Base-by-base conservation (phyloP, 2,113 vertebrate species). In the Sinocyclocheilus grahami region DNA sequence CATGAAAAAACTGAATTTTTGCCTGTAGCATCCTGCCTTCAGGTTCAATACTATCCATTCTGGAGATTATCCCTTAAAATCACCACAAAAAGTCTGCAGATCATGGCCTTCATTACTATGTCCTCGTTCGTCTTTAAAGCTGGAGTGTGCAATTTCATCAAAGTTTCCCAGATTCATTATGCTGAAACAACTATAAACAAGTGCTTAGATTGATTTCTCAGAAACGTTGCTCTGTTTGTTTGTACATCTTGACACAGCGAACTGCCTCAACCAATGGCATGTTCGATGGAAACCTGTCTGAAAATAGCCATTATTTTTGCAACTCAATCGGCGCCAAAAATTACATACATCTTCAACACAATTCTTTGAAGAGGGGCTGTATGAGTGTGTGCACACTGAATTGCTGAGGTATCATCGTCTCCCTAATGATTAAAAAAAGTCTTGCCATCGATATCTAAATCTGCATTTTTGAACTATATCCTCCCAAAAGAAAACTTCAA, bases 391-490 rank as follows among this genome's bases (percentile, higher is more conserved):
- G 42, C 63, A 46, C 33, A 58, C 53, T 87, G 87, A 93, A 92
- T 91, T 88, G 92, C 94, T 95, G 93, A 95, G 91, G 92, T 92
- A 94, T 94, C 93, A 91, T 89, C 86, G 85, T 86, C 83, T 89
- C 91, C 87, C 39, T 94, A 94, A 95, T 94, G 91, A 95, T 94
- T 93, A 93, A 90, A 90, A 93, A 94, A 86, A 82, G 92, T 90
- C 48, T 90, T 84, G 87, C 91, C 93, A 93, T 94, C 94, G 94
- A 94, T 93, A 95, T 92, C 90, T 83, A 86, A 92, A 94, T 95
- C 94, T 94, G 93, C 94, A 94, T 94, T 92, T 93, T 86, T 90
- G 87, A 92, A 93, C 93, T 92, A 92, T 92, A 93, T 90, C 87
- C 87, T 84, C 90, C 42, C 30, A 74, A 72, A 90, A 90, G 90